These are phyloP conservation scores for Caenorhabditis japonica DNA, from an alignment of 2,888 invertebrate species.

Conservation along the genomic window DNA sequence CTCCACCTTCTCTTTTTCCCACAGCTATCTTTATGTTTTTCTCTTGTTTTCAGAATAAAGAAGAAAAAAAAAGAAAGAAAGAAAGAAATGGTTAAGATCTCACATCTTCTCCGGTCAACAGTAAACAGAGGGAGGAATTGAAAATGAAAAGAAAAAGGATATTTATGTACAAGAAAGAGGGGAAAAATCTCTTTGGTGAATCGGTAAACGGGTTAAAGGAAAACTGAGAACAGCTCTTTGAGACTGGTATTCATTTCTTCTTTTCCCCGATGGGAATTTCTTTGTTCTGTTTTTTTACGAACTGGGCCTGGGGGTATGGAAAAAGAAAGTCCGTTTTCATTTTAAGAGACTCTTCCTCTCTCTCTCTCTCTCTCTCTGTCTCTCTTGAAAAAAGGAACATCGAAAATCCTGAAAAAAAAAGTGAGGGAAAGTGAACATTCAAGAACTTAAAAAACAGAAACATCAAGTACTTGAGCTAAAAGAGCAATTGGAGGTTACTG, in stretches of 20 bases:
- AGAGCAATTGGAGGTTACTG: background rate
- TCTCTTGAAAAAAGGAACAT: too few relatives aligned
- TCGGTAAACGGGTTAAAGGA: constrained; percentile 7
- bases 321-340: too few relatives aligned
- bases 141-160: constrained; percentile 19
- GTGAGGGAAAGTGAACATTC: too few relatives aligned
- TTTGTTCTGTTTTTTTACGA: constrained; percentile 4
- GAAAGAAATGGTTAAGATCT: constrained; percentile 15
- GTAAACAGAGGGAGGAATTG: constrained; percentile 18
- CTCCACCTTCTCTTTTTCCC: constrained; percentile 16
- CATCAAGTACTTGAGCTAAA: constrained; percentile 5
- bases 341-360: too few relatives aligned
- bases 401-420: too few relatives aligned
- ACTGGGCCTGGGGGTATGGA: constrained; percentile 4
- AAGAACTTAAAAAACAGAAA: too few relatives aligned
- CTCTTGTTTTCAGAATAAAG: constrained; percentile 32
- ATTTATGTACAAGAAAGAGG: too few relatives aligned
- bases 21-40: constrained; percentile 12
- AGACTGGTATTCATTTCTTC: constrained; percentile 13
- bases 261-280: constrained; percentile 21
- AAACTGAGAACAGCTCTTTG: constrained; percentile 22
- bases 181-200: too few relatives aligned
- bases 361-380: too few relatives aligned
- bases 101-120: constrained; percentile 5
- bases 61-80: background rate